phyloP scores from a whole-genome alignment of 2,888 invertebrate species.

The Phorcus lineatus region DNA sequence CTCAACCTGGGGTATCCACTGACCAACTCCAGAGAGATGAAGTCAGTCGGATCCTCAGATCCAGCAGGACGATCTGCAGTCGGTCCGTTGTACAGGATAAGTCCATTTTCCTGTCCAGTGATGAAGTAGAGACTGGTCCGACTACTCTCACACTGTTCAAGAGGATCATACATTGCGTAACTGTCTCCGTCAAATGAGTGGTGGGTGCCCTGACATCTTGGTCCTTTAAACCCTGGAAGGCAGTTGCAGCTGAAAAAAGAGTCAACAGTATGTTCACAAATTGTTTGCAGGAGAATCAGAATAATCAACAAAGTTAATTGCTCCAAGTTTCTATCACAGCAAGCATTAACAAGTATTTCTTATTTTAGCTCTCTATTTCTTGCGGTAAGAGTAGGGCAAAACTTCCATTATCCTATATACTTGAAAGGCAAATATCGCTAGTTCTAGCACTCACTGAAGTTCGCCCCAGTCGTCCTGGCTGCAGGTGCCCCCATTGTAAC shows the following conservation, averaged over 20 bases:
- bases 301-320: no score
- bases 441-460: constrained; percentile 51
- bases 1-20: constrained; percentile 92
- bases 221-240: constrained; percentile 93
- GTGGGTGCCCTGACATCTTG: constrained; percentile 94
- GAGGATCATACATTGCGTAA: constrained; percentile 98
- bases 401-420: no score
- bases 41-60: constrained; percentile 80
- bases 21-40: constrained; percentile 93
- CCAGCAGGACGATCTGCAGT: constrained; percentile 43
- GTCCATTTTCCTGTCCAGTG: constrained; percentile 89
- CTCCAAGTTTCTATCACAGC: no score
- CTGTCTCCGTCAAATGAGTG: constrained; percentile 95
- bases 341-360: no score
- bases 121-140: constrained; percentile 97
- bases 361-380: no score
- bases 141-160: constrained; percentile 89
- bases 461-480: constrained; percentile 76
- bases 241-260: constrained; percentile 86
- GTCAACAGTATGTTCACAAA: no score
- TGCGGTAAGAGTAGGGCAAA: no score
- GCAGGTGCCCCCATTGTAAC: constrained; percentile 97
- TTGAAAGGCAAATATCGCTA: no score
- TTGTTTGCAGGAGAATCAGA: no score
- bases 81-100: constrained; percentile 96